phyloP scores from a whole-genome alignment of 2,113 vertebrate species.

The Vicugna pacos region DNA sequence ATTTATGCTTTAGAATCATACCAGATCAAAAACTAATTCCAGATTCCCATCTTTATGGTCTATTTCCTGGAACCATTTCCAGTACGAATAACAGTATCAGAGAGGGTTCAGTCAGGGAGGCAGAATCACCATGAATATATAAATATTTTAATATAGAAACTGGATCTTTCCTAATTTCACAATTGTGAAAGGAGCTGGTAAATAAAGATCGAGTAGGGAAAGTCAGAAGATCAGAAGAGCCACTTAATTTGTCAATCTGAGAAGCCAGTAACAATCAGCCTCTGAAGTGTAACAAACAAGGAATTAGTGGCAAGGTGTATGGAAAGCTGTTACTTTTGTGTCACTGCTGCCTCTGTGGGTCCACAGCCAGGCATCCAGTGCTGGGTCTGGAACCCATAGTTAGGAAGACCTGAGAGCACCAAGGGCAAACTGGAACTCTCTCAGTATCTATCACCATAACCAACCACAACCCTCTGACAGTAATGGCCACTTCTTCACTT shows the following conservation, averaged over 20 bases:
- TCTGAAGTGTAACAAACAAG: neutral
- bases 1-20: slow-evolving; percentile 10
- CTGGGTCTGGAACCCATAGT: neutral
- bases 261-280: neutral
- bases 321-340: neutral
- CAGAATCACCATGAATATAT: neutral
- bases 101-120: neutral
- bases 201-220: neutral
- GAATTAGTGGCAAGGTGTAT: neutral
- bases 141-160: neutral
- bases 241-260: neutral
- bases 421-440: neutral
- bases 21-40: neutral
- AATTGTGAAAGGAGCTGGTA: neutral
- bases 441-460: neutral
- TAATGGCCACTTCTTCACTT: neutral
- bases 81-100: neutral
- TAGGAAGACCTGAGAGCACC: neutral
- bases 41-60: neutral
- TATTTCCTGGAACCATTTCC: neutral
- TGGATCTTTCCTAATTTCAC: neutral
- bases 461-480: neutral
- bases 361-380: neutral
- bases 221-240: neutral
- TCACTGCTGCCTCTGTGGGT: neutral